Percentiles rank a stretch among this genome's conserved stretches.
Conservation (phyloP, 1,140 invertebrate species). For the Drosophila pachea region DNA sequence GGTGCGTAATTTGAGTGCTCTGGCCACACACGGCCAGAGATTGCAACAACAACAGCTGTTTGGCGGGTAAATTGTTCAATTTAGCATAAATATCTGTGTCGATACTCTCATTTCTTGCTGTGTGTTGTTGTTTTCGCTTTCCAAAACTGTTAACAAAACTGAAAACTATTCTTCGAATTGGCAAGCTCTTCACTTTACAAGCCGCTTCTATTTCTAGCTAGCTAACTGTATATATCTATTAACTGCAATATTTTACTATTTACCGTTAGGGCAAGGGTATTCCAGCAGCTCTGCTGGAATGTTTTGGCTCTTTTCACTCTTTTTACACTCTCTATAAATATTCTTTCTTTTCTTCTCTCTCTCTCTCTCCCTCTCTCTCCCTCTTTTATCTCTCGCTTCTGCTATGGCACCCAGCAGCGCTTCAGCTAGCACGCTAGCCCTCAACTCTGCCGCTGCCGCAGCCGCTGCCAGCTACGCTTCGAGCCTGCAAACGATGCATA, state of each 20-base stretch:
- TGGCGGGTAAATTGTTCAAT: constrained; percentile 66
- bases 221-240: neutral
- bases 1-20: constrained; percentile 69
- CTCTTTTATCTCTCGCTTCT: constrained; percentile 28
- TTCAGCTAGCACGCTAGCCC: constrained; percentile 70
- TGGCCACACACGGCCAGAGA: constrained; percentile 51
- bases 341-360: constrained; percentile 11
- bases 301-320: neutral
- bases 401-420: constrained; percentile 55
- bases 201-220: constrained; percentile 18
- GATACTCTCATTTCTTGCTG: constrained; percentile 14
- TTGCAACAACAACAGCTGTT: constrained; percentile 56
- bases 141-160: constrained; percentile 37
- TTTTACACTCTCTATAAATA: constrained; percentile 23
- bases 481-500: constrained; percentile 77
- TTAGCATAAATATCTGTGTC: constrained; percentile 17
- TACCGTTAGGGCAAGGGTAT: neutral
- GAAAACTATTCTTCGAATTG: constrained; percentile 35
- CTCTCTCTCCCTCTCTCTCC: neutral
- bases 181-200: constrained; percentile 36
- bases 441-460: constrained; percentile 60
- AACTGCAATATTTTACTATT: neutral
- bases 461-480: constrained; percentile 54
- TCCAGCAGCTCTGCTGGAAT: constrained; percentile 6
- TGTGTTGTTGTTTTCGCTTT: constrained; percentile 29